Evolutionary conservation across 1,140 invertebrate genomes (phyloP).

Genomic region (Brachionus manjavacas): DNA sequence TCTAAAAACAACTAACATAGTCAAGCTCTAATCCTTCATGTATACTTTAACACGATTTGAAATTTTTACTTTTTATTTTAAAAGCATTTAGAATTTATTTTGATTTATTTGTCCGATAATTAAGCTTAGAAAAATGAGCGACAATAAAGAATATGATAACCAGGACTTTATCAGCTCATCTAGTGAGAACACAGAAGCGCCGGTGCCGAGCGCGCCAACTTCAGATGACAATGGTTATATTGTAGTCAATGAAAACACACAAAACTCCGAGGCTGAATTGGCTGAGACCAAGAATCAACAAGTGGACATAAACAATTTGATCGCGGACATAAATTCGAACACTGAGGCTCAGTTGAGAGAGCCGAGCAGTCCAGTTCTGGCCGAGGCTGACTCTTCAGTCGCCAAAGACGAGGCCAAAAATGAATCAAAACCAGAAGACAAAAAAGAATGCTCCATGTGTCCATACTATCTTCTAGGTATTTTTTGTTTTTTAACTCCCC

Average conservation of each 20-base stretch:
- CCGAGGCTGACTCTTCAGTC: conserved; percentile 34
- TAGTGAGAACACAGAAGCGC: not conserved
- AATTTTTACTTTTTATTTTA: not conserved
- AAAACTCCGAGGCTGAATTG: not conserved
- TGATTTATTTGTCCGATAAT: not conserved
- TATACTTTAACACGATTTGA: not conserved
- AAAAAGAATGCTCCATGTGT: conserved; percentile 26
- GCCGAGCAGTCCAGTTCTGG: not conserved
- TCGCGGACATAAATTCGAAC: not conserved
- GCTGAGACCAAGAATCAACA: not conserved
- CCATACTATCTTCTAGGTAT: conserved; percentile 38
- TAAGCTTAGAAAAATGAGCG: conserved; percentile 32
- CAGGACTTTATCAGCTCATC: not conserved
- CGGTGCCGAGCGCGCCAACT: not conserved
- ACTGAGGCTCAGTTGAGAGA: not conserved
- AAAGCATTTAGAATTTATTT: conserved; percentile 7
- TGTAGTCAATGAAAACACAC: conserved; percentile 3
- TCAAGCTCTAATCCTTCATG: not conserved
- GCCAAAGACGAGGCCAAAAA: not conserved
- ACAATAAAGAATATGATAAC: not conserved
- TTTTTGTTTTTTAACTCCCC: not conserved
- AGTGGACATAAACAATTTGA: not conserved
- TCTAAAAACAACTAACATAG: not conserved
- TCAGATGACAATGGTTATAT: conserved; percentile 35
- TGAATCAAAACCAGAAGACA: not conserved